These are phyloP conservation scores for Darevskia mixta DNA, from an alignment of 2,797 vertebrate genomes.

Conservation along the genomic window DNA sequence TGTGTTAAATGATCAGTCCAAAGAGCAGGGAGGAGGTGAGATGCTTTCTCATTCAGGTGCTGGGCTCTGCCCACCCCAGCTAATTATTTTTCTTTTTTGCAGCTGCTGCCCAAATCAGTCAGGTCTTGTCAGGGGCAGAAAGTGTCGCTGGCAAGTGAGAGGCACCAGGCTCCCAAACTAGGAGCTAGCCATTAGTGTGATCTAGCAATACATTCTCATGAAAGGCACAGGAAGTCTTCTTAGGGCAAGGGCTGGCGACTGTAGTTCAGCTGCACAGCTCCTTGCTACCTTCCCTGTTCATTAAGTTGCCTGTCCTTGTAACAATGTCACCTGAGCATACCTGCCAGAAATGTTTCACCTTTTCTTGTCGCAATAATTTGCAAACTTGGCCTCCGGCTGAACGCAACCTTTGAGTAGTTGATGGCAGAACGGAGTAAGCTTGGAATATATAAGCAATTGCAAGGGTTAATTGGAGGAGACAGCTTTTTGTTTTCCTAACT, in stretches of 20 bases:
- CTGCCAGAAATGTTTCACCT: background rate
- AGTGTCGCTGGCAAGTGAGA: too few species aligned
- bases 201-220: background rate
- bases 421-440: background rate
- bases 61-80: too few species aligned
- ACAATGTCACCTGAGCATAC: background rate
- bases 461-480: background rate
- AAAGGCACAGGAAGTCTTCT: background rate
- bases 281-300: background rate
- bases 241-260: background rate
- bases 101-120: too few species aligned
- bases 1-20: too few species aligned
- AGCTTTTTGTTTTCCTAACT: too few species aligned
- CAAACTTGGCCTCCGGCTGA: background rate
- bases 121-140: too few species aligned
- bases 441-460: background rate
- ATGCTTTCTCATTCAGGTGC: too few species aligned
- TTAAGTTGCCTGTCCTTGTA: too few species aligned
- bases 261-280: background rate
- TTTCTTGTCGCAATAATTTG: background rate
- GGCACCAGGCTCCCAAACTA: background rate
- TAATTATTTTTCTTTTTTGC: too few species aligned
- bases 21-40: too few species aligned
- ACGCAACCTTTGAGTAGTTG: background rate
- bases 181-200: background rate